phyloP scores from a whole-genome alignment of 2,888 invertebrate species.

The Lissocephala sabroskyi region DNA sequence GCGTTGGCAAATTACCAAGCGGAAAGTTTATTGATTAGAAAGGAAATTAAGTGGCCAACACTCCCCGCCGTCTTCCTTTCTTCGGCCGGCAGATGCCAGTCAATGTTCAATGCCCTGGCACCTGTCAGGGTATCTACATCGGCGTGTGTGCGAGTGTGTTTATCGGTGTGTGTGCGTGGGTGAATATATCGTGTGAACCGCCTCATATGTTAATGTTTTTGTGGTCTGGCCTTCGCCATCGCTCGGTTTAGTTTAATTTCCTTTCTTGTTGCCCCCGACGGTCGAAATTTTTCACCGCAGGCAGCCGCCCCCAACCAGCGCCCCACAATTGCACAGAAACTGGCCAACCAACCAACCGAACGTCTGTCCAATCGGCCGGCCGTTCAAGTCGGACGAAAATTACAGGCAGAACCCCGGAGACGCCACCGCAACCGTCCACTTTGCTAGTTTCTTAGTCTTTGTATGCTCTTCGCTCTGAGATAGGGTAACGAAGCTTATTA shows the following conservation, averaged over 20 bases:
- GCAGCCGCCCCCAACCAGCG: constrained; percentile 11
- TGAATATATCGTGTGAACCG: constrained; percentile 58
- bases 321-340: too few species aligned
- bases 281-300: constrained; percentile 3
- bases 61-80: not conserved
- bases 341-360: too few species aligned
- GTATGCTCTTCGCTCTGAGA: too few species aligned
- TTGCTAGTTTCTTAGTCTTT: too few species aligned
- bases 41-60: constrained; percentile 7
- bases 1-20: constrained; percentile 29
- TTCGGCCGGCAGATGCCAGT: constrained; percentile 33
- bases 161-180: constrained; percentile 25
- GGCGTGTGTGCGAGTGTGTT: constrained; percentile 12
- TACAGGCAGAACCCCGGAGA: too few species aligned
- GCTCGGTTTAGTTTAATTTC: constrained; percentile 36
- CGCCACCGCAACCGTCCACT: too few species aligned
- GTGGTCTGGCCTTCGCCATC: constrained; percentile 40
- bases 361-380: too few species aligned
- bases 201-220: constrained; percentile 59
- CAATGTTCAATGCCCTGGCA: constrained; percentile 55
- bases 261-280: constrained; percentile 27
- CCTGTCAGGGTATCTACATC: constrained; percentile 37
- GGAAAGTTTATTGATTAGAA: constrained; percentile 34
- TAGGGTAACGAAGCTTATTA: too few species aligned
- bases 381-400: too few species aligned